A percentile compares a stretch with the other conserved stretches of the same genome.
Evolutionary conservation across 2,113 vertebrate genomes (phyloP).

Genomic region (Cercocebus atys): DNA sequence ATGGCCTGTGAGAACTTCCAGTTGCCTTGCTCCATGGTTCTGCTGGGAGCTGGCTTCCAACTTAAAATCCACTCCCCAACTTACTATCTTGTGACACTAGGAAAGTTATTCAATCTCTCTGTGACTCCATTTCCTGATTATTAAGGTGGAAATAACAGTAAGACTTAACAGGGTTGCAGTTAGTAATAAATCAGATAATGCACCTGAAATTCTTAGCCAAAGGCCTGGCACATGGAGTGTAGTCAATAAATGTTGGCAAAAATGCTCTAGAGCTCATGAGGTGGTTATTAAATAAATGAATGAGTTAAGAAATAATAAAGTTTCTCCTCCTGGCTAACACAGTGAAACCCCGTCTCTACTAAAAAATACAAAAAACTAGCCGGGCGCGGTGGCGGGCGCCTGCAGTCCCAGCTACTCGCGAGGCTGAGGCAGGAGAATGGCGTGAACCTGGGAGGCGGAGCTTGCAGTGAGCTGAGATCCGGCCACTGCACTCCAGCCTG

Average conservation of each 20-base stretch:
- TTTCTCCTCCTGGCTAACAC: neutral
- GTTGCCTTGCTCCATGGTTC: neutral
- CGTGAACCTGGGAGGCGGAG: too few relatives aligned
- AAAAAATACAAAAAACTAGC: too few relatives aligned
- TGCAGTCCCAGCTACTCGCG: too few relatives aligned
- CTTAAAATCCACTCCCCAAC: neutral
- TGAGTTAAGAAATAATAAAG: neutral
- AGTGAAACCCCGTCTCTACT: too few relatives aligned
- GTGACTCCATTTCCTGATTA: neutral
- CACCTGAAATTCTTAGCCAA: neutral
- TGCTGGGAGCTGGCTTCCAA: neutral
- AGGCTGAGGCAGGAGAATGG: too few relatives aligned
- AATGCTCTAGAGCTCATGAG: neutral
- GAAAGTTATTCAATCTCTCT: neutral
- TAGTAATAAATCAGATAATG: neutral
- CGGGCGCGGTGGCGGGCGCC: too few relatives aligned
- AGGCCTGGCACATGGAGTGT: neutral
- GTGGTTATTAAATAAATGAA: neutral
- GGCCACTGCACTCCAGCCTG: too few relatives aligned
- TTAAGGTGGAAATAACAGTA: neutral
- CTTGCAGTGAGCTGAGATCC: too few relatives aligned
- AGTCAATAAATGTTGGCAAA: neutral
- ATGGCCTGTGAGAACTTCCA: rapidly evolving
- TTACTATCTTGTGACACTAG: neutral
- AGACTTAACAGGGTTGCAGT: neutral